A percentile compares a stretch with the other conserved stretches of the same genome.
phyloP scores from a whole-genome alignment of 2,113 vertebrate species.

The Chaenocephalus aceratus region DNA sequence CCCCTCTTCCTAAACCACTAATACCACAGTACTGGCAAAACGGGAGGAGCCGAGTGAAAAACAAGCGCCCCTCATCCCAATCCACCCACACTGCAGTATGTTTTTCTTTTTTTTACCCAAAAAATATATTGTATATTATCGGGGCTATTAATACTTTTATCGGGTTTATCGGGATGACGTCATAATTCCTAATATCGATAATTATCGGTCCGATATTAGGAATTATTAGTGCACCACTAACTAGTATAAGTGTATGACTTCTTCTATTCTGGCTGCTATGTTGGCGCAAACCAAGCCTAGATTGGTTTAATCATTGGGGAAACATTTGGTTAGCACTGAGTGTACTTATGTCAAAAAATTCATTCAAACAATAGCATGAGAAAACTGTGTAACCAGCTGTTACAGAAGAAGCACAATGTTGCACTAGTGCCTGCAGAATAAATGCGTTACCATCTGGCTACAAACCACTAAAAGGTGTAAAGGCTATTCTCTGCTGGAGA shows the following conservation, averaged over 20 bases:
- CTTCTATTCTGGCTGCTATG: neutral
- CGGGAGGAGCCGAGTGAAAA: too few species aligned
- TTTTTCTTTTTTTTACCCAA: too few species aligned
- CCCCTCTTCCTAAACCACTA: too few species aligned
- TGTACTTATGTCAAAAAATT: neutral
- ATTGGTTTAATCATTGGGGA: constrained; percentile 4
- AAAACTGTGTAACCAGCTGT: neutral
- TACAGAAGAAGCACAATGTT: neutral
- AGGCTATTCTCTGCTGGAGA: neutral
- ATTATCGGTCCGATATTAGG: too few species aligned
- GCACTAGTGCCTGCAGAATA: neutral
- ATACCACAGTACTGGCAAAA: too few species aligned
- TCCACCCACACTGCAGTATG: too few species aligned
- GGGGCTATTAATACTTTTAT: too few species aligned
- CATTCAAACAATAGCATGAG: neutral
- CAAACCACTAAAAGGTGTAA: neutral
- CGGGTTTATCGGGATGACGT: too few species aligned
- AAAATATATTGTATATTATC: too few species aligned
- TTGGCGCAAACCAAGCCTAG: constrained; percentile 8
- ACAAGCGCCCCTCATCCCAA: too few species aligned
- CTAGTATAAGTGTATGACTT: neutral
- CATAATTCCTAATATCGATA: too few species aligned
- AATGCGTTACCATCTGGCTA: neutral
- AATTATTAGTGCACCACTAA: neutral
- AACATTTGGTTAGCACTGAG: neutral